phyloP scores from a whole-genome alignment of 2,797 vertebrate genomes.

The Sebastolobus altivelis region DNA sequence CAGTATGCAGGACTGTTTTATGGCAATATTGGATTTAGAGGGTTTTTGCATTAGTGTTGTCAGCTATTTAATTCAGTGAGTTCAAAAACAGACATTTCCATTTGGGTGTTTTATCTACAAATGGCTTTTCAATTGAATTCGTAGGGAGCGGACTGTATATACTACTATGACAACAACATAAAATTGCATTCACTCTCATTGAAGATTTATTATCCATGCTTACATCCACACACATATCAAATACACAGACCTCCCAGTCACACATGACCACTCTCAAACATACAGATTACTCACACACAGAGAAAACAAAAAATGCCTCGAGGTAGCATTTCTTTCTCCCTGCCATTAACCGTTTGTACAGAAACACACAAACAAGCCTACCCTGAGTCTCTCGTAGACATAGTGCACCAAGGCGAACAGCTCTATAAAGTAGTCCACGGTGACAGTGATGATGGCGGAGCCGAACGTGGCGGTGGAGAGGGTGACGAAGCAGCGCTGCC shows the following conservation, averaged over 20 bases:
- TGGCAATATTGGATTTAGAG: not conserved
- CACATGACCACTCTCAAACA: not conserved
- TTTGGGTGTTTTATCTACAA: not conserved
- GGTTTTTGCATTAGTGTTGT: not conserved
- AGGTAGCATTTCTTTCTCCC: constrained; percentile 14
- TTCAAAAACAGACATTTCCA: not conserved
- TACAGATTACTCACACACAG: not conserved
- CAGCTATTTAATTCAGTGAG: not conserved
- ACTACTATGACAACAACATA: not conserved
- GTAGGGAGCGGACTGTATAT: not conserved
- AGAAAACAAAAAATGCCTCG: not conserved
- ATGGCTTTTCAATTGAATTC: not conserved
- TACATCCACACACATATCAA: not conserved
- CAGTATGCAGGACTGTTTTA: not conserved
- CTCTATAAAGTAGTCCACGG: constrained; percentile 97
- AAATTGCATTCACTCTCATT: not conserved
- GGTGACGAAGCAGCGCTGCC: constrained; percentile 96
- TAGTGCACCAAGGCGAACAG: constrained; percentile 94
- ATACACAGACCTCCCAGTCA: not conserved
- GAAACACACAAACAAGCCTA: constrained; percentile 32
- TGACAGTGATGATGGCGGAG: constrained; percentile 94
- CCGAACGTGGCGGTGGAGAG: constrained; percentile 96
- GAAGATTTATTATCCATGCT: not conserved
- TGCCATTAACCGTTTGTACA: not conserved
- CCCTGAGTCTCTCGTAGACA: constrained; percentile 92